Percentiles rank a stretch among this genome's conserved stretches.
These are phyloP conservation scores for Sitta carolinensis DNA, from an alignment of 2,797 vertebrate genomes.

Conservation along the genomic window DNA sequence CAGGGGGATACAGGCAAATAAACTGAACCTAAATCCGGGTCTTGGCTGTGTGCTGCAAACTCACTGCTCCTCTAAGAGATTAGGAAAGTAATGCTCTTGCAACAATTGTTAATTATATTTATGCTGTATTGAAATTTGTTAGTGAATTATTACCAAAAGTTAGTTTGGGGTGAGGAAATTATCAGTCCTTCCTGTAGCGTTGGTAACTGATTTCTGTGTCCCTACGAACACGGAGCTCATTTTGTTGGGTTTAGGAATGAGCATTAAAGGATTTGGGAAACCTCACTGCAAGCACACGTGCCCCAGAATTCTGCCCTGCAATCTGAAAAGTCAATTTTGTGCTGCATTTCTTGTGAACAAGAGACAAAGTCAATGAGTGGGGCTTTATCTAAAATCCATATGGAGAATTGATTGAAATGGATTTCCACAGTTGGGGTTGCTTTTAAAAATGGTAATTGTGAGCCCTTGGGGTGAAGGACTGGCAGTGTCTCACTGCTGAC, in stretches of 20 bases:
- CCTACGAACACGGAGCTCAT: neutral
- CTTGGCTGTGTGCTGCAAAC: neutral
- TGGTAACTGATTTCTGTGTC: neutral
- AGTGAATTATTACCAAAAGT: neutral
- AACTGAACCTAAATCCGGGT: neutral
- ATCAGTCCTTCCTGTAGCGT: neutral
- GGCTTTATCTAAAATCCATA: neutral
- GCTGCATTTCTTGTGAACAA: neutral
- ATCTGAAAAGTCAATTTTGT: conserved; percentile 23
- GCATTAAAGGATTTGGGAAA: neutral
- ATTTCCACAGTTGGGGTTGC: neutral
- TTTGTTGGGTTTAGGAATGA: neutral
- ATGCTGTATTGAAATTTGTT: neutral
- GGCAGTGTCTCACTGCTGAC: neutral
- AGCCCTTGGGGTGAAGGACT: neutral
- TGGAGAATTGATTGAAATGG: neutral
- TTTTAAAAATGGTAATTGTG: neutral
- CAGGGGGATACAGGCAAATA: neutral
- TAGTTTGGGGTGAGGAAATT: neutral
- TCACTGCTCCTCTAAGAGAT: neutral
- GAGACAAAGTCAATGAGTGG: neutral
- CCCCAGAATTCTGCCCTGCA: neutral
- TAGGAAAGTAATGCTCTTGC: neutral
- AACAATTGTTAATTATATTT: neutral
- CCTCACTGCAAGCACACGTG: neutral